phyloP scores from a whole-genome alignment of 1,140 invertebrate genomes.

The Papilio xuthus region DNA sequence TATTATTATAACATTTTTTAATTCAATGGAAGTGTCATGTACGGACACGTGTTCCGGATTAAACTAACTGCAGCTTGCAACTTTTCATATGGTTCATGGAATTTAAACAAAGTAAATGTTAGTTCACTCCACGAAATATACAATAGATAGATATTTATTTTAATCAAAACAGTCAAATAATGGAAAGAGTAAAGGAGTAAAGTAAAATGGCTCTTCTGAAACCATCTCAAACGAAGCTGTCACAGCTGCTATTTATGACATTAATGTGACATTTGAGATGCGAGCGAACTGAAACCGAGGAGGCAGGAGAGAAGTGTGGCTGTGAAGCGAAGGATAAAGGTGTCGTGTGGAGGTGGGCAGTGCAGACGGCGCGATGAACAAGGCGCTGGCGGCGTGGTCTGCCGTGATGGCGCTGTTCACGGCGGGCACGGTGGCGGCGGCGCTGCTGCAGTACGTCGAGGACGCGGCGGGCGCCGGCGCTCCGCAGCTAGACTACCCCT shows the following conservation, averaged over 20 bases:
- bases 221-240: neutral
- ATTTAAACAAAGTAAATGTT: too few species aligned
- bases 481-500: slow-evolving; percentile 1
- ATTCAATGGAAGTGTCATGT: too few species aligned
- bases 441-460: slow-evolving; percentile 52
- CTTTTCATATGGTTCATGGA: too few species aligned
- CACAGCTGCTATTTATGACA: neutral
- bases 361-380: slow-evolving; percentile 48
- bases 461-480: slow-evolving; percentile 36
- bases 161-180: too few species aligned
- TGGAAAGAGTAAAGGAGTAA: neutral
- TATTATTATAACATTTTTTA: too few species aligned
- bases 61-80: too few species aligned
- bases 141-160: too few species aligned
- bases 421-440: slow-evolving; percentile 49
- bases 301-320: neutral
- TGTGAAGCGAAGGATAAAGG: neutral
- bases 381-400: slow-evolving; percentile 53
- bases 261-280: neutral
- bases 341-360: neutral
- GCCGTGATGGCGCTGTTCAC: slow-evolving; percentile 61
- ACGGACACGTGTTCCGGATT: too few species aligned
- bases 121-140: too few species aligned
- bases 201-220: too few species aligned
- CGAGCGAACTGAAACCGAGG: neutral